Evolutionary conservation across 2,888 invertebrate genomes (phyloP), one percentile per base, ranked within the genome.

Genomic region (Lasioglossum figueresi): DNA sequence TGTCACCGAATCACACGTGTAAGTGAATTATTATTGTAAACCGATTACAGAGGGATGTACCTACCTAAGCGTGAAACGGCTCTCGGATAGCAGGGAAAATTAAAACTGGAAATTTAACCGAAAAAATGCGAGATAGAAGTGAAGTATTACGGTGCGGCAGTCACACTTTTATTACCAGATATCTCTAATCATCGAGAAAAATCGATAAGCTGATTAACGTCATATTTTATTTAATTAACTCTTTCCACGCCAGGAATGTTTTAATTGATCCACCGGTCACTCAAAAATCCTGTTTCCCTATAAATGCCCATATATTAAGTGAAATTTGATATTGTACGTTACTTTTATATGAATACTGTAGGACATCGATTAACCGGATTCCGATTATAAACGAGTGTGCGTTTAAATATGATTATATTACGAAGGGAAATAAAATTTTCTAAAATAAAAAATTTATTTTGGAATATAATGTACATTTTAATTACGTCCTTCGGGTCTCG

Each of bases 181-280:
- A 52, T 63, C 23, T 48, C 45, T 31, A 34, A 40, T 59, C 40
- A 59, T 80, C 79, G 79, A 75, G 73, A 63, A 76, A 63, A 48
- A 76, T 86, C 85, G 82, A 86, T 80, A 82, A 66, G 68, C 59
- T 27, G 56, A 80, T 80, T 73, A 82, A 82, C 70, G 72, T 82
- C 76, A 66, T 52, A 59, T 74, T 56, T 66, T 56, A 27, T 66
- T 76, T 59, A 37, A 70, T 82, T 70, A 37, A 40, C 40, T 2
- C 70, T n/a, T 70, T 40, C 0, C n/a, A 1, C 14, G 31, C 66
- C 8, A 5, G 14, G 45, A 45, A 45, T 63, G 31, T 45, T 45
- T 19, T 72, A 48, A 48, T 48, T n/a, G 5, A 70, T 40, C 40
- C n/a, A 40, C 19, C n/a, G n/a, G 14, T 14, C 5, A 5, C 14